Base-by-base conservation (phyloP, 2,888 invertebrate species). In the Cheilosia soror region DNA sequence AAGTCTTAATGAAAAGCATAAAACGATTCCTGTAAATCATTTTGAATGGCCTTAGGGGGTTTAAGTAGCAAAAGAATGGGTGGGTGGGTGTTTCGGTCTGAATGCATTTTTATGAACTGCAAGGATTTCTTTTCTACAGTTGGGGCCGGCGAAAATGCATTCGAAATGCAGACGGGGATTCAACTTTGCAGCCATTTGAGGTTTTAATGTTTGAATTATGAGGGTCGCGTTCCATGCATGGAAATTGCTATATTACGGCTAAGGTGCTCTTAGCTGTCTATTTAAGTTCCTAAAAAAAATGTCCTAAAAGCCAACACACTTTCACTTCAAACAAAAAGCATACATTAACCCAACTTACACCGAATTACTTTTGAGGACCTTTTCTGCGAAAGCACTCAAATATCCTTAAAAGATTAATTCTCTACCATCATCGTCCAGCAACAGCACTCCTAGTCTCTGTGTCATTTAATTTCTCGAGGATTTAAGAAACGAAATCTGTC, bases 21-120 rank as follows among this genome's bases (percentile, higher is more conserved):
- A 82, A 82, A 77, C 77, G 77, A 77, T 53, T 77, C 53, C 77
- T 72, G 82, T 82, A 82, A 82, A 82, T 82, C 82, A 82, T 77
- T 66, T 60, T 49, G 47, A 82, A 72, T 82, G 31, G 60, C 78
- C 55, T 47, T 25, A 15, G 15, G 40, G 33, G 40, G 42, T 42
- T 29, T 37, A 25, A 15, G 49, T 6, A 13, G 53, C 55, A 58
- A 27, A 33, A 69, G n/a, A 33, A 57, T 27, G 15, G n/a, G 25
- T 11, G 4, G 47, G 33, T n/a, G 40, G 33, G 2, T 27, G 51
- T n/a, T n/a, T n/a, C n/a, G 51, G 63, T 60, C 66, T 47, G 65
- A 82, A 77, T 78, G 82, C 82, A 82, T 31, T 60, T 82, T 82
- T 82, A 66, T 72, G 60, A 42, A 62, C 65, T 77, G 71, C 65